Percentiles rank a stretch among this genome's conserved stretches.
These are phyloP conservation scores for Corythoichthys haematopterus DNA, from an alignment of 2,113 vertebrate species.

Conservation along the genomic window DNA sequence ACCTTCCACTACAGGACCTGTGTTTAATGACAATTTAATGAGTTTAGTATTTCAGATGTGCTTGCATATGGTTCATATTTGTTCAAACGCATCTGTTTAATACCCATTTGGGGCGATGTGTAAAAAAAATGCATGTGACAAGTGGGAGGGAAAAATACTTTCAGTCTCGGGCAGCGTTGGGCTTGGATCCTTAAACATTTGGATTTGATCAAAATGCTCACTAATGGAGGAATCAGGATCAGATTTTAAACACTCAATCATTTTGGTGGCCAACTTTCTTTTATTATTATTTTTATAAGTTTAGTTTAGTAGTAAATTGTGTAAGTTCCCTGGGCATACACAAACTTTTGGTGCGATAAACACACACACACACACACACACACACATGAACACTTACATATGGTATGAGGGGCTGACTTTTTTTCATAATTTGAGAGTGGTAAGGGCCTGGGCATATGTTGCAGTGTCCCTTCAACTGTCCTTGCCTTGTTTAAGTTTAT, in stretches of 20 bases:
- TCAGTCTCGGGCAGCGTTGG: not conserved
- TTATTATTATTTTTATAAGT: not conserved
- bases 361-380: no score
- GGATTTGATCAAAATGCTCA: slow-evolving; percentile 4
- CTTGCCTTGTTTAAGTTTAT: no score
- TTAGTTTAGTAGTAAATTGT: not conserved
- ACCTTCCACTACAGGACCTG: not conserved
- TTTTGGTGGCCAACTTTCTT: not conserved
- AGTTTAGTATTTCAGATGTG: not conserved
- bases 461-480: no score
- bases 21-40: not conserved
- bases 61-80: slow-evolving; percentile 1
- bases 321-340: not conserved
- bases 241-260: not conserved
- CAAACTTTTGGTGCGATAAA: no score
- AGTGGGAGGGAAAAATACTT: not conserved
- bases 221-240: slow-evolving; percentile 2
- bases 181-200: not conserved
- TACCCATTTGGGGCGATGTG: not conserved
- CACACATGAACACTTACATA: no score
- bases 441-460: no score
- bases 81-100: not conserved
- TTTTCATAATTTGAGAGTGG: no score
- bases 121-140: not conserved
- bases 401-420: no score